phyloP scores from a whole-genome alignment of 2,797 vertebrate genomes.

The Acanthurus lineatus region DNA sequence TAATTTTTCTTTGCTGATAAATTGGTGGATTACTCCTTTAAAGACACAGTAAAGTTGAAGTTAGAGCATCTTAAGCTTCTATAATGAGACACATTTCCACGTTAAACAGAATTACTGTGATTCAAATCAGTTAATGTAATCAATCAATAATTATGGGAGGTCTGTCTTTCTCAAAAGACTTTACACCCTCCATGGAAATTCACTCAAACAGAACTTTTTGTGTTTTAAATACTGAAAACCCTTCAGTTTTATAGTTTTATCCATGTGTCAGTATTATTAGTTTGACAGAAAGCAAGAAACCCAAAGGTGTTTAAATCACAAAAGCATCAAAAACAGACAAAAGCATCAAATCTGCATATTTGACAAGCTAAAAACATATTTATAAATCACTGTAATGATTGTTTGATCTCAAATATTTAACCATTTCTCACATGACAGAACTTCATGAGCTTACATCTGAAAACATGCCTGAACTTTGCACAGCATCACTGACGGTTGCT shows the following conservation, averaged over 20 bases:
- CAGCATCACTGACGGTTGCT: slow-evolving; percentile 7
- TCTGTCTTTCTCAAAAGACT: too few species aligned
- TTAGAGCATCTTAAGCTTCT: neutral
- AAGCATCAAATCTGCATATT: neutral
- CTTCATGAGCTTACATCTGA: neutral
- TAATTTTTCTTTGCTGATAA: neutral
- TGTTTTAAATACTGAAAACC: too few species aligned
- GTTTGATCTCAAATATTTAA: neutral
- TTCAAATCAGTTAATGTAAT: too few species aligned
- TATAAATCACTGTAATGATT: neutral
- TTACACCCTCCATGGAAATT: neutral
- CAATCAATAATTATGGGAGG: neutral
- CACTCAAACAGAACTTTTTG: too few species aligned
- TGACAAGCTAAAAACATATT: neutral
- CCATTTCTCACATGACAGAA: neutral
- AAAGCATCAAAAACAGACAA: neutral
- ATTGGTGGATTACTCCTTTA: neutral
- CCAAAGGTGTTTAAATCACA: neutral
- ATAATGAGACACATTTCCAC: neutral
- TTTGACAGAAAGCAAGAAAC: neutral
- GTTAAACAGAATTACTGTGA: too few species aligned
- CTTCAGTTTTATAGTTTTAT: too few species aligned
- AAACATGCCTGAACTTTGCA: slow-evolving; percentile 3
- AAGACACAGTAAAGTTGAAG: neutral
- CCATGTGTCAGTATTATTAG: too few species aligned